Base-by-base conservation (phyloP, 1,140 invertebrate species). In the Nixonia krombeini region DNA sequence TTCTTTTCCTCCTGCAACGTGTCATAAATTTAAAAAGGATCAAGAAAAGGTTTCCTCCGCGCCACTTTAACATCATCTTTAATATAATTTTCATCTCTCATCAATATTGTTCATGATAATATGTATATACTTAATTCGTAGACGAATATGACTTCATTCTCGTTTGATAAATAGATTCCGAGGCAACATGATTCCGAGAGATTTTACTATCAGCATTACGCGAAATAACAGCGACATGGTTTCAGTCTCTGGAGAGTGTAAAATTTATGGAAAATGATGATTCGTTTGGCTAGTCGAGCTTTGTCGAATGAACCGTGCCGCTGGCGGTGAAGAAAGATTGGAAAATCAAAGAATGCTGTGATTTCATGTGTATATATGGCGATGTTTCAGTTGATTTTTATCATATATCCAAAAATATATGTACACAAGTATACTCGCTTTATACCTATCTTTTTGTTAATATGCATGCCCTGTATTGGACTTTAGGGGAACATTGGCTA, bases 391-490 rank as follows among this genome's bases (percentile, higher is more conserved):
- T 50, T 55, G 66, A 45, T 46, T 42, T 59, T 56, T 26, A 38
- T 70, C 68, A 52, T 79, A 76, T 79, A 77, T 82, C 75, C 76
- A 82, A 82, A 82, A 82, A 82, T 82, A 82, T 82, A 82, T 80
- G 72, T 82, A 82, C 78, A 81, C 71, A 68, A 78, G 64, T 77
- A 59, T 74, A 72, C 72, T 73, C 74, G 76, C 71, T 74, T 72
- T 78, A 80, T 78, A 79, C 72, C 44, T 79, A 79, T 69, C 63
- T 28, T 28, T 62, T 69, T 65, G 68, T 73, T 77, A n/a, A 73
- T 58, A 73, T 70, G 68, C 56, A 78, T 75, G 71, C 61, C 58
- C 59, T 49, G 49, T 33, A 46, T 42, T 41, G 61, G 62, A 70
- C 58, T 45, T 55, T 45, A 44, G 47, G 62, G 70, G 62, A 63